Percentiles rank a stretch among this genome's conserved stretches.
Conservation (phyloP, 2,888 invertebrate genomes). For the Lutraria lutraria region DNA sequence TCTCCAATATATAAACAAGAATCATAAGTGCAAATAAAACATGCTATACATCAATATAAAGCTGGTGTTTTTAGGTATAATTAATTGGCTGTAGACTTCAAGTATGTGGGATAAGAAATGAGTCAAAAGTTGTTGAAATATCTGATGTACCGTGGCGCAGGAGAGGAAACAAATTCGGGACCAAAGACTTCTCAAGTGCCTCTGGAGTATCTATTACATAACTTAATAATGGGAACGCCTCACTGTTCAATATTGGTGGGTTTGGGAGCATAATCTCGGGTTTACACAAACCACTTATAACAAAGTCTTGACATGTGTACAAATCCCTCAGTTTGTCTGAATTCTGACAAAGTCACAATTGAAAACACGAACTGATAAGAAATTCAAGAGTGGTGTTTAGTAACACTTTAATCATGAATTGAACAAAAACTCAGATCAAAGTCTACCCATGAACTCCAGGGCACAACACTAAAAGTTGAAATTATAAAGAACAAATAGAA, state of each 20-base stretch:
- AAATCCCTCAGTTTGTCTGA: constrained; percentile 2
- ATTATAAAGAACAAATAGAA: constrained; percentile 7
- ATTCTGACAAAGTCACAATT: constrained; percentile 1
- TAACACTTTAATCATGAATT: neutral
- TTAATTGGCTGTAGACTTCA: neutral
- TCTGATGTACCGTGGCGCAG: neutral
- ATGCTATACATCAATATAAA: constrained; percentile 2
- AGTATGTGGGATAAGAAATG: neutral
- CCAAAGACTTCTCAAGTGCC: neutral
- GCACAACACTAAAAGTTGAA: neutral
- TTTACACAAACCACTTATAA: constrained; percentile 42
- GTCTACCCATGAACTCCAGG: neutral
- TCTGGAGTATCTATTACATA: constrained; percentile 20
- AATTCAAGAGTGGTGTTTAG: constrained; percentile 1
- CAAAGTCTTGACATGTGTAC: constrained; percentile 17
- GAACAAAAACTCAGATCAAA: constrained; percentile 19
- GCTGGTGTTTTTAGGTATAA: neutral
- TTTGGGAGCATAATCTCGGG: constrained; percentile 1
- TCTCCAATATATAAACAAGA: constrained; percentile 1
- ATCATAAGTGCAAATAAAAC: neutral
- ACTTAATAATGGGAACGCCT: constrained; percentile 14
- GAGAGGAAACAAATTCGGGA: neutral
- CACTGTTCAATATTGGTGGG: neutral
- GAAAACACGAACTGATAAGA: neutral
- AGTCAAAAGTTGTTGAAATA: constrained; percentile 11